Conservation (phyloP, 2,797 vertebrate species). For the Anguilla marmorata region DNA sequence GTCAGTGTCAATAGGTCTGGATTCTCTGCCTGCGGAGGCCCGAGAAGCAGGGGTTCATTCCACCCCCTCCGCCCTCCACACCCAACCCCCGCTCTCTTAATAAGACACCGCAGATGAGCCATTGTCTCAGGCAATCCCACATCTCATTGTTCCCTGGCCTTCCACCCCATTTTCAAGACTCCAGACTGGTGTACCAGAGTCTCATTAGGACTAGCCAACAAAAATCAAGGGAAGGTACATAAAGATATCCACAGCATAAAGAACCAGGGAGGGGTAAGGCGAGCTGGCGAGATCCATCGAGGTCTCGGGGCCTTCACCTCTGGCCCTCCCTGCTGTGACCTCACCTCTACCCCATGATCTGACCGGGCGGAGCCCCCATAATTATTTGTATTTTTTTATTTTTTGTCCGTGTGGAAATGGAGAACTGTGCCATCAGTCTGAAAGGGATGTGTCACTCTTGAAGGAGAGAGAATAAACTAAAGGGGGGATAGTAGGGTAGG, state of each 20-base stretch:
- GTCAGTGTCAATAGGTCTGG: conserved; percentile 64
- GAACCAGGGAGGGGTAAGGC: conserved; percentile 79
- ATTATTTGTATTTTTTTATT: conserved; percentile 75
- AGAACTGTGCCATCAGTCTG: conserved; percentile 77
- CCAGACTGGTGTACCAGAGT: conserved; percentile 69
- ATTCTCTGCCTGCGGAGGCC: conserved; percentile 61
- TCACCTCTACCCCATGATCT: conserved; percentile 87
- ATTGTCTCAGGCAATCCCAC: conserved; percentile 63
- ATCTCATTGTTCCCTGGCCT: conserved; percentile 63
- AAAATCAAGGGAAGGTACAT: conserved; percentile 84
- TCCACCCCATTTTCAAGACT: conserved; percentile 59
- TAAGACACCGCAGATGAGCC: conserved; percentile 65
- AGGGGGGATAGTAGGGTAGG: conserved; percentile 62
- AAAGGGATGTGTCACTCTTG: conserved; percentile 82
- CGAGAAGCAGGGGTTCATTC: conserved; percentile 66
- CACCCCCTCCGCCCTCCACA: not conserved
- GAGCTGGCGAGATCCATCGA: conserved; percentile 72
- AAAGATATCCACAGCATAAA: conserved; percentile 81
- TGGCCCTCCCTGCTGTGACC: conserved; percentile 82
- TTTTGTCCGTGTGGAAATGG: conserved; percentile 78
- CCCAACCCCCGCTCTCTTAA: conserved; percentile 49
- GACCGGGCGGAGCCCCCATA: conserved; percentile 88
- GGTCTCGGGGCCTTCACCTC: conserved; percentile 66
- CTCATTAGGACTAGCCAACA: conserved; percentile 84
- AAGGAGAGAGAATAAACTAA: conserved; percentile 49